A percentile compares a stretch with the other conserved stretches of the same genome.
phyloP scores from a whole-genome alignment of 2,888 invertebrate genomes.

The Leucoptera coffeella region DNA sequence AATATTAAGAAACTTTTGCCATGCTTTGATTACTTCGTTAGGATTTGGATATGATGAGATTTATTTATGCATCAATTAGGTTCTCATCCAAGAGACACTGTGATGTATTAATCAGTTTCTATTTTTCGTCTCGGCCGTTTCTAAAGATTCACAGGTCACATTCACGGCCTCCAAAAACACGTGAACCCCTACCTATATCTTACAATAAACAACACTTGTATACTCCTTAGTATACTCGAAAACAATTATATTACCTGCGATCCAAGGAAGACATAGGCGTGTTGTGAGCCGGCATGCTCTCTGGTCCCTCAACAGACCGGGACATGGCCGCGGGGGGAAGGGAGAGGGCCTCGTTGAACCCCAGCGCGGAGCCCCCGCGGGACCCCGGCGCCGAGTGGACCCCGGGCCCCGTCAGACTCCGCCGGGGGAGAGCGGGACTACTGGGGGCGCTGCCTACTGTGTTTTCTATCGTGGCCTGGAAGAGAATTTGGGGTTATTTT shows the following conservation, averaged over 20 bases:
- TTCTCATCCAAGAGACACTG: too few relatives aligned
- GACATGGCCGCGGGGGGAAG: constrained; percentile 36
- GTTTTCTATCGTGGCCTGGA: constrained; percentile 36
- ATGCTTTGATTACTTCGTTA: too few relatives aligned
- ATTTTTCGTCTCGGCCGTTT: too few relatives aligned
- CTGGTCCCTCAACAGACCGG: constrained; percentile 55
- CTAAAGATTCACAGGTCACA: too few relatives aligned
- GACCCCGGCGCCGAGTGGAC: constrained; percentile 37
- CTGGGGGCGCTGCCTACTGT: constrained; percentile 59
- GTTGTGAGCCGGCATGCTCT: constrained; percentile 32
- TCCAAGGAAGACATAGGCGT: constrained; percentile 8
- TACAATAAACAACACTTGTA: neutral
- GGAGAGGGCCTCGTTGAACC: constrained; percentile 21
- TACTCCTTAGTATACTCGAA: neutral
- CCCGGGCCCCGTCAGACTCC: constrained; percentile 9
- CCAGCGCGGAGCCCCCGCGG: constrained; percentile 40
- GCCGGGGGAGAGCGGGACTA: constrained; percentile 28
- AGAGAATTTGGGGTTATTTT: too few relatives aligned
- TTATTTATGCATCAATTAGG: too few relatives aligned
- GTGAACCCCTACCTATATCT: too few relatives aligned
- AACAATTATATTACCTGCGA: constrained; percentile 3
- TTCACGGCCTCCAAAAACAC: too few relatives aligned
- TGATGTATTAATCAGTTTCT: too few relatives aligned
- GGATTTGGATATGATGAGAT: too few relatives aligned
- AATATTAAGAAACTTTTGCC: too few relatives aligned